Conservation (phyloP, 2,888 invertebrate species). For the Periphyllus acericola region DNA sequence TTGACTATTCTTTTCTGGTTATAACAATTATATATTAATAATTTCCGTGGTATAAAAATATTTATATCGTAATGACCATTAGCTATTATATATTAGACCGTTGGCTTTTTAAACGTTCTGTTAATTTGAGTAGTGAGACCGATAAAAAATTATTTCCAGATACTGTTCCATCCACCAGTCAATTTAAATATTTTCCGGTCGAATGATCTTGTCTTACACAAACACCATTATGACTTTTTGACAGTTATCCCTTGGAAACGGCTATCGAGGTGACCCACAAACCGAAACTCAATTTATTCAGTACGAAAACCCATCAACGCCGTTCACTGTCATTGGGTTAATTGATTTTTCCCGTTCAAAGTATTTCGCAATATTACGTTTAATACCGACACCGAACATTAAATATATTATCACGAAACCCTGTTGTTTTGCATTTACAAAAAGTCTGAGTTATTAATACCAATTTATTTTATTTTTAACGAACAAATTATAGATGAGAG, state of each 20-base stretch:
- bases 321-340: not conserved
- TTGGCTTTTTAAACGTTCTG: no score
- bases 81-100: no score
- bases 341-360: not conserved
- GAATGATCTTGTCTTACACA: not conserved
- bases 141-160: no score
- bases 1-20: no score
- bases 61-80: no score
- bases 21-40: no score
- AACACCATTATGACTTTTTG: not conserved
- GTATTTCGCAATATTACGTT: not conserved
- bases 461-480: no score
- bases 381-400: not conserved
- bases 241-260: not conserved
- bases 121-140: no score
- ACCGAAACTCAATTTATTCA: not conserved
- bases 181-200: conserved; percentile 13
- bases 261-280: not conserved
- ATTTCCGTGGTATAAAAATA: no score
- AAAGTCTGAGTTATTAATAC: not conserved
- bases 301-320: not conserved
- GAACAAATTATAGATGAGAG: not conserved
- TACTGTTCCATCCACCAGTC: not conserved
- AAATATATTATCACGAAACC: not conserved
- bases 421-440: not conserved